Percentiles rank a stretch among this genome's conserved stretches.
Conservation (phyloP, 2,113 vertebrate genomes). For the human (Homo sapiens) region GRCh38 chr2:5567001-5567500, state of each 20-base stretch:
- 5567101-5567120: not conserved
- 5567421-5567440: not conserved
- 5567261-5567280: not conserved
- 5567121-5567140: not conserved
- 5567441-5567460: not conserved
- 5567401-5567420: not conserved
- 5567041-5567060: not conserved
- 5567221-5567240: not conserved
- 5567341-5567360: not conserved
- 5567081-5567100: not conserved
- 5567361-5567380: not conserved
- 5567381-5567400: not conserved
- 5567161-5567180: not conserved
- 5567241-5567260: not conserved
- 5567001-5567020: not conserved
- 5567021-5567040: not conserved
- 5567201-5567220: not conserved
- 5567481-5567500: not conserved
- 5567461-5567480: not conserved
- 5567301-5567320: not conserved
- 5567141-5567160: not conserved
- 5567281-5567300: not conserved
- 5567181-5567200: not conserved
- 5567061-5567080: not conserved
- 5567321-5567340: not conserved